Conservation (phyloP, 2,113 vertebrate species). For the Triplophysa dalaica region DNA sequence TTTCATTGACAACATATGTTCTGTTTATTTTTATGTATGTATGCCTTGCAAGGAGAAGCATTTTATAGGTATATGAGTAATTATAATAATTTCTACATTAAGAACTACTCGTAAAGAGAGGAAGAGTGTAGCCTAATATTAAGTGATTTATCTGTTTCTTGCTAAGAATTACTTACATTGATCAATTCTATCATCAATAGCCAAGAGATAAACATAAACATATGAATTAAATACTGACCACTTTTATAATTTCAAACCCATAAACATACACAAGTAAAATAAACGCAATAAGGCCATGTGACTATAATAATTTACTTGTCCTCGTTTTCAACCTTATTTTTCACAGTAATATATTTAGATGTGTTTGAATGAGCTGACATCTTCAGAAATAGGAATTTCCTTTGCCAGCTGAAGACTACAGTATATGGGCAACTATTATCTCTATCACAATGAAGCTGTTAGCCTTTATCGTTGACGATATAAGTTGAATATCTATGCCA, state of each 20-base stretch:
- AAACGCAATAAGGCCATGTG: slow-evolving; percentile 35
- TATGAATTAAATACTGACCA: slow-evolving; percentile 44
- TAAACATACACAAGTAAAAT: slow-evolving; percentile 22
- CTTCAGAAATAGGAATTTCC: slow-evolving; percentile 22
- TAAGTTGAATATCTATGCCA: slow-evolving; percentile 27
- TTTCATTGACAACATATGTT: slow-evolving; percentile 4
- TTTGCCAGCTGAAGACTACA: slow-evolving; percentile 19
- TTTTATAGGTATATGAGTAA: slow-evolving; percentile 33
- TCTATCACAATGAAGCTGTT: slow-evolving; percentile 55
- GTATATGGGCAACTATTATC: slow-evolving; percentile 28
- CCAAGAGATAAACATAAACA: slow-evolving; percentile 25
- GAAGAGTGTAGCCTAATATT: slow-evolving; percentile 1
- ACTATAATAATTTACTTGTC: neutral
- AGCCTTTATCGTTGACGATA: slow-evolving; percentile 26
- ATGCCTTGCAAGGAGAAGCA: slow-evolving; percentile 18
- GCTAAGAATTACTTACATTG: slow-evolving; percentile 16
- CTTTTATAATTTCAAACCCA: slow-evolving; percentile 33
- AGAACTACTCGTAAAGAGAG: slow-evolving; percentile 40
- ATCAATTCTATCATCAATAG: slow-evolving; percentile 26
- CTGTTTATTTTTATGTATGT: slow-evolving; percentile 18
- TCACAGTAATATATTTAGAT: slow-evolving; percentile 30
- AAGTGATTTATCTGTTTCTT: slow-evolving; percentile 28
- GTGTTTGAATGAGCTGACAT: slow-evolving; percentile 9
- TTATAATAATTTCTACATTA: slow-evolving; percentile 25
- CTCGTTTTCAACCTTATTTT: slow-evolving; percentile 11